phyloP scores from a whole-genome alignment of 2,888 invertebrate species.

The Tetragnatha montana region DNA sequence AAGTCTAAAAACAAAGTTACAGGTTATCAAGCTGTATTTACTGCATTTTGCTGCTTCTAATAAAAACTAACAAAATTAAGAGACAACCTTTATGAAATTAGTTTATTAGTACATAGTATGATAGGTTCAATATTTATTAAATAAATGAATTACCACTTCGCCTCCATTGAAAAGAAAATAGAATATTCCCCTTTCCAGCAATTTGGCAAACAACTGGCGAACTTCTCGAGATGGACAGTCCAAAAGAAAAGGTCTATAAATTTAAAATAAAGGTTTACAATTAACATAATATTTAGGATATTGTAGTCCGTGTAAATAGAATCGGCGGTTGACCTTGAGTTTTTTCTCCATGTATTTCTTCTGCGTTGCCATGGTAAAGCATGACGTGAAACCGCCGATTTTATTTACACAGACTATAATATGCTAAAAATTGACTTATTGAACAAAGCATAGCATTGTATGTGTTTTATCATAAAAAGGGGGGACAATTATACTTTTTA shows the following conservation, averaged over 20 bases:
- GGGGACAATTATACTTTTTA: too few species aligned
- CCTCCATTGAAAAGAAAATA: slow-evolving; percentile 76
- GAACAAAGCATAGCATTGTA: too few species aligned
- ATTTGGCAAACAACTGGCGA: slow-evolving; percentile 75
- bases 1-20: slow-evolving; percentile 43
- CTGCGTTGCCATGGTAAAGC: too few species aligned
- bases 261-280: slow-evolving; percentile 1
- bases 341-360: too few species aligned
- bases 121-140: not conserved
- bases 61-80: not conserved
- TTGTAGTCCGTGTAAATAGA: too few species aligned
- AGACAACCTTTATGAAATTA: not conserved
- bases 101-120: not conserved
- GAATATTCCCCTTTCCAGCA: slow-evolving; percentile 75
- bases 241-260: slow-evolving; percentile 75
- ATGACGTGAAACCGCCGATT: too few species aligned
- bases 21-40: not conserved
- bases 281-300: not conserved
- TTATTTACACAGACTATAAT: too few species aligned
- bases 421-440: too few species aligned
- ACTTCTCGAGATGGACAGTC: slow-evolving; percentile 77
- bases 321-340: too few species aligned
- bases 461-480: too few species aligned
- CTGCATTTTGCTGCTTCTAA: not conserved
- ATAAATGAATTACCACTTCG: slow-evolving; percentile 73